A percentile compares a stretch with the other conserved stretches of the same genome.
These are phyloP conservation scores for Pachyuromys duprasi DNA, from an alignment of 2,797 vertebrate species.

Conservation along the genomic window DNA sequence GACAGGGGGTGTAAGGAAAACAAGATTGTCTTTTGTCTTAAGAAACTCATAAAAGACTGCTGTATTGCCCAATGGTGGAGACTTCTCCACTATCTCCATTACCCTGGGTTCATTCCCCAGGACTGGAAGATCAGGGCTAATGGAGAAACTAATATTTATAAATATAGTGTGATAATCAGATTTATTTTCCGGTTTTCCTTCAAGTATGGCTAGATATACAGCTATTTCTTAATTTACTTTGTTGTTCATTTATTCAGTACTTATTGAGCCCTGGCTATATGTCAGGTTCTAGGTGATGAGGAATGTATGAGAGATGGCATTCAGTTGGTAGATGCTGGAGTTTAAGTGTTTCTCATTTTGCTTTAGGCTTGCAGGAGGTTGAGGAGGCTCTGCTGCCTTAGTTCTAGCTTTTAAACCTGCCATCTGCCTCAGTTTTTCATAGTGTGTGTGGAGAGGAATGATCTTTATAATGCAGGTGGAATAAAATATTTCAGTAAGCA, in stretches of 20 bases:
- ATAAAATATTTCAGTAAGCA: constrained; percentile 44
- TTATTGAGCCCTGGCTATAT: constrained; percentile 25
- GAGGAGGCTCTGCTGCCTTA: neutral
- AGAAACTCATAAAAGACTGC: neutral
- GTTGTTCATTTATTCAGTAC: neutral
- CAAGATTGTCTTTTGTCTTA: constrained; percentile 18
- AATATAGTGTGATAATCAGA: neutral
- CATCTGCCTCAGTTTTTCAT: constrained; percentile 35
- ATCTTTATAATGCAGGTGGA: neutral
- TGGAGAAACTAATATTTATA: constrained; percentile 14
- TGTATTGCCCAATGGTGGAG: neutral
- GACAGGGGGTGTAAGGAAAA: neutral
- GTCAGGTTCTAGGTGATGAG: neutral
- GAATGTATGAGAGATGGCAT: constrained; percentile 12
- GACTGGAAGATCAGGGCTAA: neutral
- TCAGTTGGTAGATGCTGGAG: neutral
- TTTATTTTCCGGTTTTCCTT: constrained; percentile 43
- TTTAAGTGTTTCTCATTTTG: constrained; percentile 4
- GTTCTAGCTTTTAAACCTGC: constrained; percentile 25
- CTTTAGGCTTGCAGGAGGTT: constrained; percentile 11
- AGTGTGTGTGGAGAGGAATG: neutral
- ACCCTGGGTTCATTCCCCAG: neutral
- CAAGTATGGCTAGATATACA: neutral
- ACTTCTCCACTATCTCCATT: neutral
- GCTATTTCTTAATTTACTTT: constrained; percentile 9